phyloP scores from a whole-genome alignment of 92 coral and sea anemone genomes.

The Phenganax subtilis region DNA sequence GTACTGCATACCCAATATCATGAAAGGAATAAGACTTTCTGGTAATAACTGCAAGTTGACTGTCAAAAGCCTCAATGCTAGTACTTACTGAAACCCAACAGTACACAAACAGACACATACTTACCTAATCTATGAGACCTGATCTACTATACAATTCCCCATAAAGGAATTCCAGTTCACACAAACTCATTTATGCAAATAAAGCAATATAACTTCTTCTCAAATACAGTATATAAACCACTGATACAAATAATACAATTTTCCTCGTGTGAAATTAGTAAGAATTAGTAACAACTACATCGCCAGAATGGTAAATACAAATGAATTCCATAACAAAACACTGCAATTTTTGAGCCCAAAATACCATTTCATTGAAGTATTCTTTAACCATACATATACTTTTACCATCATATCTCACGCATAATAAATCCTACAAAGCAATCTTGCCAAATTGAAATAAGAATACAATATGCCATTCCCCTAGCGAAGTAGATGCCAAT shows the following conservation, averaged over 20 bases:
- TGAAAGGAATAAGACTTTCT: too few species aligned
- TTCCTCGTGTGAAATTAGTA: conserved; percentile 11
- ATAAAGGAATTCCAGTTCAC: conserved; percentile 1
- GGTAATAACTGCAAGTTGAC: too few species aligned
- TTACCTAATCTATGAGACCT: conserved; percentile 4
- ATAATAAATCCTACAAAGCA: too few species aligned
- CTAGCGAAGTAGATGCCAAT: too few species aligned
- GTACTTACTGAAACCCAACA: too few species aligned
- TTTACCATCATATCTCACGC: too few species aligned
- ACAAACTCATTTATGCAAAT: background rate
- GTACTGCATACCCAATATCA: too few species aligned
- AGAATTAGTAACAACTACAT: conserved; percentile 14
- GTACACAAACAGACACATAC: background rate
- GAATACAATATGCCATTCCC: too few species aligned
- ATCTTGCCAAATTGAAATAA: too few species aligned
- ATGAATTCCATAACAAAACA: background rate
- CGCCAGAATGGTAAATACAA: background rate
- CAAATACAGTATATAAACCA: background rate
- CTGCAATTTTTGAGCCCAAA: background rate
- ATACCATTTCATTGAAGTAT: too few species aligned
- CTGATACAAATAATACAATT: conserved; percentile 5
- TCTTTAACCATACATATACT: too few species aligned
- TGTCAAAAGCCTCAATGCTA: too few species aligned
- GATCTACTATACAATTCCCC: conserved; percentile 25
- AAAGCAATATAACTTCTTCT: background rate